A percentile compares a stretch with the other conserved stretches of the same genome.
Conservation (phyloP, 2,797 vertebrate species). For the Micromesistius poutassou region DNA sequence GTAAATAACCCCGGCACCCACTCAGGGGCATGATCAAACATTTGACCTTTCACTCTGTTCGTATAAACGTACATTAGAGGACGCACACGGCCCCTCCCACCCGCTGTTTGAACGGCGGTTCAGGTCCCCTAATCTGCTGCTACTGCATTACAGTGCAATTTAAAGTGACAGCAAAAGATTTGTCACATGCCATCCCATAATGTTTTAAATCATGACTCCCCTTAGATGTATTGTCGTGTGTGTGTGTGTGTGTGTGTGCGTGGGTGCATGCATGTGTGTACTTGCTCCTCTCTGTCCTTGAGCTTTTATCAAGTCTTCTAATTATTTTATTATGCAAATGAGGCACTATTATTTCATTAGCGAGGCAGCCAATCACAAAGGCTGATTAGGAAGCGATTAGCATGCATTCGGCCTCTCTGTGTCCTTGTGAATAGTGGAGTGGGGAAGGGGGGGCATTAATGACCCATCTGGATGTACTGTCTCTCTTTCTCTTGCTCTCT, state of each 20-base stretch:
- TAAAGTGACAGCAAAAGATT: conserved; percentile 38
- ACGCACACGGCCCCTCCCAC: not conserved
- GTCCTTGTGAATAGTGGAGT: conserved; percentile 59
- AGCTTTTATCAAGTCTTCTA: conserved; percentile 78
- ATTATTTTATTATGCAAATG: conserved; percentile 85
- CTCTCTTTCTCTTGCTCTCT: not conserved
- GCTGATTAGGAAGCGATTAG: conserved; percentile 79
- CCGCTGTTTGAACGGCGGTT: not conserved
- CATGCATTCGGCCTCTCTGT: conserved; percentile 70
- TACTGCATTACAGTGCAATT: conserved; percentile 36
- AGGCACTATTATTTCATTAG: conserved; percentile 81
- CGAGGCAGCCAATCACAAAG: conserved; percentile 71
- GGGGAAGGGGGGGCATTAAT: conserved; percentile 46
- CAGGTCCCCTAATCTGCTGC: not conserved
- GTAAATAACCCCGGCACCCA: not conserved
- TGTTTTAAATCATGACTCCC: conserved; percentile 35
- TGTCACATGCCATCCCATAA: conserved; percentile 54
- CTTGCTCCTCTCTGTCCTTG: conserved; percentile 69
- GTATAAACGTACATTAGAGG: not conserved
- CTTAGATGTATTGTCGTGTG: conserved; percentile 40
- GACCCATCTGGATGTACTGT: conserved; percentile 70
- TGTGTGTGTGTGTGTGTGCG: conserved; percentile 15
- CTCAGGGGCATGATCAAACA: not conserved
- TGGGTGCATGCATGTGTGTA: conserved; percentile 22
- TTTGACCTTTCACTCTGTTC: not conserved